Evolutionary conservation across 2,888 invertebrate species (phyloP).

Genomic region (Cheilosia vernalis): DNA sequence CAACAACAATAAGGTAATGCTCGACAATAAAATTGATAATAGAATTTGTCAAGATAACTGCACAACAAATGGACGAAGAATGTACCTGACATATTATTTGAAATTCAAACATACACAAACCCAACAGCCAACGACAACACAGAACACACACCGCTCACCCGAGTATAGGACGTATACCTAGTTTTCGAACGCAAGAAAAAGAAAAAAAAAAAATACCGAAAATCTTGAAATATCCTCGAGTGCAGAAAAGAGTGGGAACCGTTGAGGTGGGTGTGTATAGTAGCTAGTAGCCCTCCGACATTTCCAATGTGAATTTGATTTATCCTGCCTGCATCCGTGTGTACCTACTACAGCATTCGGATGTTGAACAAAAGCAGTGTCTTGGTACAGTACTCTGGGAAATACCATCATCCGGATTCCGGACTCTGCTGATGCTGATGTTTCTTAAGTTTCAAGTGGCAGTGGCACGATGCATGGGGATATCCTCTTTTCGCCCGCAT

Average conservation of each 20-base stretch:
- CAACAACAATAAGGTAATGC: slow-evolving; percentile 5
- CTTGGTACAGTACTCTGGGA: slow-evolving; percentile 30
- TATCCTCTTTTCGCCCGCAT: not conserved
- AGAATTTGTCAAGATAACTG: slow-evolving; percentile 44
- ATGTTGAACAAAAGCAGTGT: slow-evolving; percentile 41
- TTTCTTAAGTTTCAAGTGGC: slow-evolving; percentile 58
- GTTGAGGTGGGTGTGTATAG: slow-evolving; percentile 12
- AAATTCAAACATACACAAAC: slow-evolving; percentile 49
- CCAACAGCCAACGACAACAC: slow-evolving; percentile 11
- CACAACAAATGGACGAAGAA: slow-evolving; percentile 39
- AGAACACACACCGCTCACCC: slow-evolving; percentile 4
- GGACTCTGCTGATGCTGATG: slow-evolving; percentile 48
- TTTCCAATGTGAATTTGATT: slow-evolving; percentile 55
- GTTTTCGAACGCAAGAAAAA: not conserved
- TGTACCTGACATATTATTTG: slow-evolving; percentile 63
- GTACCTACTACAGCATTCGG: not conserved
- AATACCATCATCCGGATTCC: slow-evolving; percentile 42
- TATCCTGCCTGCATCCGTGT: slow-evolving; percentile 40
- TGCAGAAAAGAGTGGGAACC: slow-evolving; percentile 43
- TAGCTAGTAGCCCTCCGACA: slow-evolving; percentile 9
- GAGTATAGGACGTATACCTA: slow-evolving; percentile 6
- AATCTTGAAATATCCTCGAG: slow-evolving; percentile 34
- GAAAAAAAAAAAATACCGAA: slow-evolving; percentile 13
- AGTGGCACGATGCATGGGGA: slow-evolving; percentile 47
- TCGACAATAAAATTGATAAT: slow-evolving; percentile 41